Percentiles rank a stretch among this genome's conserved stretches.
Evolutionary conservation across 2,113 vertebrate genomes (phyloP).

Genomic region (Lophius piscatorius): DNA sequence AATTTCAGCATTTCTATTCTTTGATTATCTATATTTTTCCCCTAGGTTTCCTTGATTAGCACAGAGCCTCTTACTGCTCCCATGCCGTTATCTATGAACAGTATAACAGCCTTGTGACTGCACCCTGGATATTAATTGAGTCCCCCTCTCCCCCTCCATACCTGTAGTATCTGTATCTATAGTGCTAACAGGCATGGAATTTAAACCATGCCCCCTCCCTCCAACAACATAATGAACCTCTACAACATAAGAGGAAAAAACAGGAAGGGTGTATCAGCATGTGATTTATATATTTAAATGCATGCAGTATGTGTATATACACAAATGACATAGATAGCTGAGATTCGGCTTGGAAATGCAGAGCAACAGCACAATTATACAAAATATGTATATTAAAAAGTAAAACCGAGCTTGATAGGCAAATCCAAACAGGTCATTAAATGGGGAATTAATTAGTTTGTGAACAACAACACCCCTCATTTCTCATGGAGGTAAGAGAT

Average conservation of each 20-base stretch:
- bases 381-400: slow-evolving; percentile 16
- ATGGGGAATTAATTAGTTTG: slow-evolving; percentile 68
- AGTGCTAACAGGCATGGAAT: slow-evolving; percentile 54
- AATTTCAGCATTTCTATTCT: slow-evolving; percentile 13
- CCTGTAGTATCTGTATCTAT: slow-evolving; percentile 34
- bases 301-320: not conserved
- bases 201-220: slow-evolving; percentile 35
- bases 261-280: not conserved
- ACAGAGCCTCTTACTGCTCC: slow-evolving; percentile 15
- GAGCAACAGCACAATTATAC: slow-evolving; percentile 24
- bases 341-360: slow-evolving; percentile 9
- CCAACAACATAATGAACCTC: slow-evolving; percentile 43
- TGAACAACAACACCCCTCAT: slow-evolving; percentile 64
- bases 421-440: slow-evolving; percentile 65
- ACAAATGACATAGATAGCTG: slow-evolving; percentile 3
- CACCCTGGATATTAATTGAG: slow-evolving; percentile 65
- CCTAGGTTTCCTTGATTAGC: slow-evolving; percentile 16
- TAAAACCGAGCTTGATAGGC: slow-evolving; percentile 47
- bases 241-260: slow-evolving; percentile 11
- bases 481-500: slow-evolving; percentile 66
- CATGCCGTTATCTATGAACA: slow-evolving; percentile 26
- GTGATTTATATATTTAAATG: slow-evolving; percentile 19
- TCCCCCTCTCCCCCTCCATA: slow-evolving; percentile 32
- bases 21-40: slow-evolving; percentile 21
- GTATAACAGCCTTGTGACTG: slow-evolving; percentile 49